Conservation (phyloP, 2,888 invertebrate genomes). For the Synanthedon andrenaeformis region DNA sequence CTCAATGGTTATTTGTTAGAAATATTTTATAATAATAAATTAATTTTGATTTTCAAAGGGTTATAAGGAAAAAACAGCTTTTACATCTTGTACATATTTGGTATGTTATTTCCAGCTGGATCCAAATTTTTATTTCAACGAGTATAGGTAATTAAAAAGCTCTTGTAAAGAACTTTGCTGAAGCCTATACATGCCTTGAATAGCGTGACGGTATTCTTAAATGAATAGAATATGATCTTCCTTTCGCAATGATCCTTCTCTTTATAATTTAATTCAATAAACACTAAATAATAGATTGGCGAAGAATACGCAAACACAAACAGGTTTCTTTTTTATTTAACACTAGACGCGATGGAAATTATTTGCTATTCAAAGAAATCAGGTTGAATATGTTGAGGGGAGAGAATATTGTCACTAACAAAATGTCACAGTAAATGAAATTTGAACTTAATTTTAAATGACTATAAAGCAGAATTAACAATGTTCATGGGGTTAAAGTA, state of each 20-base stretch:
- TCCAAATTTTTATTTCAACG: too few species aligned
- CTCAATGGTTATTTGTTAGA: too few species aligned
- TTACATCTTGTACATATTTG: too few species aligned
- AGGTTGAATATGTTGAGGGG: conserved; percentile 12
- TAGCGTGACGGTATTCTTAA: neutral
- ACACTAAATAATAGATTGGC: conserved; percentile 10
- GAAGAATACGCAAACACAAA: conserved; percentile 22
- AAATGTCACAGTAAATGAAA: neutral
- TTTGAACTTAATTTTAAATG: neutral
- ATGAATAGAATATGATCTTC: neutral
- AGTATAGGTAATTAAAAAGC: too few species aligned
- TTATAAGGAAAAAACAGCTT: too few species aligned
- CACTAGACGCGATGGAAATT: conserved; percentile 27
- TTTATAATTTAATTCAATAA: conserved; percentile 1
- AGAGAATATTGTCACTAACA: neutral
- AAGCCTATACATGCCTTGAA: neutral
- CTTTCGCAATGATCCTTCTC: neutral
- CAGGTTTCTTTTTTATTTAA: conserved; percentile 27
- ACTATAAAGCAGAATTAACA: too few species aligned
- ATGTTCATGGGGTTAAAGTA: conserved; percentile 5
- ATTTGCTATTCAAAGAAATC: conserved; percentile 29
- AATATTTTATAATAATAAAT: too few species aligned
- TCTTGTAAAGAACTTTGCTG: too few species aligned
- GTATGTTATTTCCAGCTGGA: too few species aligned
- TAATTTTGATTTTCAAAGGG: too few species aligned